A percentile compares a stretch with the other conserved stretches of the same genome.
Evolutionary conservation across 2,797 vertebrate species (phyloP).

Genomic region (Alcedo atthis): DNA sequence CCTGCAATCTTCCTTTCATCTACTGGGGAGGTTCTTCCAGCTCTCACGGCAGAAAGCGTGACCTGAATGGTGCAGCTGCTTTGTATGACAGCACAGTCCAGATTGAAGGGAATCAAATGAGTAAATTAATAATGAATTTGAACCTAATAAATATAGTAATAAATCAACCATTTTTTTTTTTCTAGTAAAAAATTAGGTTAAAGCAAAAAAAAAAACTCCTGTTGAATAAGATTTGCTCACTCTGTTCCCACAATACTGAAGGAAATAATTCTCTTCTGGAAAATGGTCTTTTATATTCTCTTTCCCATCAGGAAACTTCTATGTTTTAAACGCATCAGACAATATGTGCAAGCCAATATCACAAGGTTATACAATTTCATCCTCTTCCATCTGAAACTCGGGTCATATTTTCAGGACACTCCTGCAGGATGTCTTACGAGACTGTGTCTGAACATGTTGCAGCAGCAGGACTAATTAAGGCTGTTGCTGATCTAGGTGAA

Average conservation of each 20-base stretch:
- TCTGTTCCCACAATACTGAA: background rate
- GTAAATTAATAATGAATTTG: background rate
- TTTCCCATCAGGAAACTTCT: background rate
- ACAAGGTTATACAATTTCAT: background rate
- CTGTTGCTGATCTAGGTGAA: background rate
- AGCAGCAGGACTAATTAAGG: constrained; percentile 16
- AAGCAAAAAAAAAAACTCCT: background rate
- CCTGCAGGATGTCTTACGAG: background rate
- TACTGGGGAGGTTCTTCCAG: background rate
- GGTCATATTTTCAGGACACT: background rate
- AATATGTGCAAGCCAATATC: background rate
- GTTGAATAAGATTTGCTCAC: background rate
- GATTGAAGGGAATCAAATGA: background rate
- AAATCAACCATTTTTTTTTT: background rate
- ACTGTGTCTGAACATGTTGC: fast-evolving
- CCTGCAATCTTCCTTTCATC: background rate
- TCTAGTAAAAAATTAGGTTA: background rate
- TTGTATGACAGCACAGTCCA: background rate
- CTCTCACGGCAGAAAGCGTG: background rate
- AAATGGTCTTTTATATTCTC: background rate
- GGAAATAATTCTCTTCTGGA: background rate
- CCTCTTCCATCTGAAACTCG: background rate
- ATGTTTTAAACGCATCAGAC: background rate
- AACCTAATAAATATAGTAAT: background rate
- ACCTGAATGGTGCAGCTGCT: background rate